Conservation (phyloP, 2,888 invertebrate species). For the Prostheceraeus crozeri region DNA sequence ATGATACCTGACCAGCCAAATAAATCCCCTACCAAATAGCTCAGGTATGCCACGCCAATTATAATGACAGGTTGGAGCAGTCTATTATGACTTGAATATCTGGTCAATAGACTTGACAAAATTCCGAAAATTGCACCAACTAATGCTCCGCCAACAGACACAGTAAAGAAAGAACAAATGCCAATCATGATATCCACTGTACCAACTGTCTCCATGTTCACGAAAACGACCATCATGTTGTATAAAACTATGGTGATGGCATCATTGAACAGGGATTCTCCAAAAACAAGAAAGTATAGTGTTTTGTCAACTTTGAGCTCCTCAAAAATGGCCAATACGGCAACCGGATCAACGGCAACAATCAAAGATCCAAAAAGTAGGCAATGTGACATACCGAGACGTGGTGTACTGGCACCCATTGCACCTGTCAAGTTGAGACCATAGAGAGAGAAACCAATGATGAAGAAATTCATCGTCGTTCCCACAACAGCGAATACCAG, state of each 20-base stretch:
- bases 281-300: slow-evolving; percentile 62
- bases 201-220: slow-evolving; percentile 42
- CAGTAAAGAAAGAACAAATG: slow-evolving; percentile 59
- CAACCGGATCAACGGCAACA: slow-evolving; percentile 63
- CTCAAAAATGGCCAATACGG: slow-evolving; percentile 60
- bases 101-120: slow-evolving; percentile 48
- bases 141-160: slow-evolving; percentile 59
- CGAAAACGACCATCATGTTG: slow-evolving; percentile 59
- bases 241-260: slow-evolving; percentile 62
- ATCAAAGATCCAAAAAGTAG: slow-evolving; percentile 61
- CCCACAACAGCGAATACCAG: slow-evolving; percentile 60
- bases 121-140: slow-evolving; percentile 60
- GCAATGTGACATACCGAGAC: slow-evolving; percentile 46
- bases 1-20: slow-evolving; percentile 62
- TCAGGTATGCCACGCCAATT: slow-evolving; percentile 60
- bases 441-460: slow-evolving; percentile 47
- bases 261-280: slow-evolving; percentile 62
- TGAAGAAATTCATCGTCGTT: slow-evolving; percentile 50
- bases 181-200: slow-evolving; percentile 55
- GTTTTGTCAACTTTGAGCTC: slow-evolving; percentile 61
- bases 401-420: slow-evolving; percentile 45
- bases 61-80: slow-evolving; percentile 61
- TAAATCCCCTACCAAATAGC: slow-evolving; percentile 61
- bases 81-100: slow-evolving; percentile 54
- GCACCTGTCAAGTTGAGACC: slow-evolving; percentile 47